Evolutionary conservation across 2,113 vertebrate genomes (phyloP).

Genomic region (Saguinus midas): DNA sequence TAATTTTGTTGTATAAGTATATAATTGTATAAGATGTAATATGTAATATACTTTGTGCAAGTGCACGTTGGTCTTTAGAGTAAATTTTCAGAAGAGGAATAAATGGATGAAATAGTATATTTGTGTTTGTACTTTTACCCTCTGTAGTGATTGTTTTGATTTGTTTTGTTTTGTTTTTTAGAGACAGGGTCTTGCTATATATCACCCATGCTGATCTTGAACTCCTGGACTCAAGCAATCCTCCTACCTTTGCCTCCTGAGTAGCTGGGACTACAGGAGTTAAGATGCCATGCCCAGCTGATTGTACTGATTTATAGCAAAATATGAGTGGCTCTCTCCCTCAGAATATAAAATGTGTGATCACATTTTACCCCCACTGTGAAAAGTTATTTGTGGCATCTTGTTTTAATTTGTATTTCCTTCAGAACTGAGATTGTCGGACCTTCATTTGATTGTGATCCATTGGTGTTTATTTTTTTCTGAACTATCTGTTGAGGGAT

Average conservation of each 20-base stretch:
- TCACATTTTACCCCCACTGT: background rate
- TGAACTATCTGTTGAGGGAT: background rate
- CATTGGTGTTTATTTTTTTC: background rate
- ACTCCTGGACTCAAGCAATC: background rate
- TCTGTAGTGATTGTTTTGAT: background rate
- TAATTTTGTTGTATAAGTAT: background rate
- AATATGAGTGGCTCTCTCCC: background rate
- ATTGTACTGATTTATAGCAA: background rate
- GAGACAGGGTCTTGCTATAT: background rate
- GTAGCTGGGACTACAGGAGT: background rate
- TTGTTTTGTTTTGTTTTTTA: background rate
- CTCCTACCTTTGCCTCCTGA: background rate
- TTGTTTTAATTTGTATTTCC: background rate
- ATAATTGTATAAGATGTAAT: background rate
- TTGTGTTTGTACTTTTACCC: background rate
- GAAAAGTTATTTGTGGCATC: background rate
- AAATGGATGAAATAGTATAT: background rate
- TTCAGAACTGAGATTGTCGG: background rate
- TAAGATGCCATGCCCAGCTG: background rate
- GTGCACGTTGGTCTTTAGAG: background rate
- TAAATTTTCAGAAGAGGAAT: background rate
- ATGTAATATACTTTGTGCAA: background rate
- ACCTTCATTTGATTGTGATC: background rate
- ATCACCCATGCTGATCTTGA: background rate
- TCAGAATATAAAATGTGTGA: background rate